Evolutionary conservation across 53 echinoderm and acorn worm species (phyloP).

Genomic region (Crossaster papposus): DNA sequence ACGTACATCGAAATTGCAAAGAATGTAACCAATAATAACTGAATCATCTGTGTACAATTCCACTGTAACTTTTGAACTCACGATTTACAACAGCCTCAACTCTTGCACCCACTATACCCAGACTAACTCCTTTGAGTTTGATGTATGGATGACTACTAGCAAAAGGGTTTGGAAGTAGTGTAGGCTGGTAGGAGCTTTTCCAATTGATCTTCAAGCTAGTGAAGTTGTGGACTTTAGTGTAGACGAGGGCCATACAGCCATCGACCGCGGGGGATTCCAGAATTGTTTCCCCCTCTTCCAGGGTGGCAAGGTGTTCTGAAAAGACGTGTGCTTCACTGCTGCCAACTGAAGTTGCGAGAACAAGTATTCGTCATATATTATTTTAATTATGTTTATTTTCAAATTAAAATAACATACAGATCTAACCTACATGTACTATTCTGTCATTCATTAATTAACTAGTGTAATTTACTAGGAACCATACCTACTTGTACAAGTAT

Average conservation of each 20-base stretch:
- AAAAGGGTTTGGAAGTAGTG: not conserved
- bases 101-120: slow-evolving; percentile 11
- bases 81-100: not conserved
- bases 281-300: not conserved
- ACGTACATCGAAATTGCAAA: not conserved
- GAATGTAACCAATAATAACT: too few relatives aligned
- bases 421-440: too few relatives aligned
- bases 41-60: not conserved
- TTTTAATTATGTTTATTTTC: too few relatives aligned
- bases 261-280: slow-evolving; percentile 15
- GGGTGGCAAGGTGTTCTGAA: not conserved
- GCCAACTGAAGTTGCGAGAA: not conserved
- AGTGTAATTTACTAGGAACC: too few relatives aligned
- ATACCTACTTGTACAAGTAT: too few relatives aligned
- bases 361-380: not conserved
- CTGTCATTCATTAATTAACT: too few relatives aligned
- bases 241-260: not conserved
- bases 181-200: slow-evolving; percentile 38
- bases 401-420: too few relatives aligned
- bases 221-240: slow-evolving; percentile 14
- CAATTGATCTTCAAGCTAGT: not conserved
- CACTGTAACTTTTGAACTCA: not conserved
- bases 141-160: not conserved
- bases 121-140: not conserved
- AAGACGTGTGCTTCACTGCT: not conserved